Base-by-base conservation (phyloP, 2,888 invertebrate species). In the Lypha dubia region DNA sequence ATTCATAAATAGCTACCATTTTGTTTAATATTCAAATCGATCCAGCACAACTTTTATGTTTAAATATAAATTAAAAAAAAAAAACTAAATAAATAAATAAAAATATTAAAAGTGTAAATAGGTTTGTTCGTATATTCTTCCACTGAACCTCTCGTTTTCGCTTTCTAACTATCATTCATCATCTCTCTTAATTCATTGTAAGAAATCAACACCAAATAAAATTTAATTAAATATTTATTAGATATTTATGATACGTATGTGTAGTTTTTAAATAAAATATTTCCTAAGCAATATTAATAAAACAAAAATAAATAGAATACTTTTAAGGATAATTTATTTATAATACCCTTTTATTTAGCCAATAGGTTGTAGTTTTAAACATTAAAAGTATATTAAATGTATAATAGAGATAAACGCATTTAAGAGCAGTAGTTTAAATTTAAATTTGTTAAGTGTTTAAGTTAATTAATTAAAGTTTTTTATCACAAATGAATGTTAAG, bases 381-480 rank as follows among this genome's bases (percentile, higher is more conserved):
- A 58, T 63, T 46, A 41, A 79, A 53, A 32, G 8, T 35, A 73
- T 63, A 44, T 63, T 44, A 46, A 44, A 63, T 46, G 46, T 62
- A 67, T 67, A 35, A 44, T 53, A 79, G 28, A 74, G 11, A 56
- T 46, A 74, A 68, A 67, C 24, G 3, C 56, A 76, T 73, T 84
- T 73, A 77, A 51, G 20, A 65, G 73, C n/a, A 81, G 65, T 84
- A 84, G 81, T 51, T 79, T 84, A 81, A 81, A 74, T 84, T 77
- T 68, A 80, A 84, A 74, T 77, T 81, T 84, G 84, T 84, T 84
- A 84, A 84, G 84, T 79, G 74, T 70, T 81, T 84, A 74, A 84
- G 84, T 81, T 84, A 53, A 60, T 49, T 60, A 65, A 60, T 58
- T 70, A 46, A 70, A 58, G 32, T 38, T 76, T 76, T 83, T 73